Evolutionary conservation across 2,888 invertebrate species (phyloP), one percentile per base, ranked within the genome.

Genomic region (Metalampra italica): DNA sequence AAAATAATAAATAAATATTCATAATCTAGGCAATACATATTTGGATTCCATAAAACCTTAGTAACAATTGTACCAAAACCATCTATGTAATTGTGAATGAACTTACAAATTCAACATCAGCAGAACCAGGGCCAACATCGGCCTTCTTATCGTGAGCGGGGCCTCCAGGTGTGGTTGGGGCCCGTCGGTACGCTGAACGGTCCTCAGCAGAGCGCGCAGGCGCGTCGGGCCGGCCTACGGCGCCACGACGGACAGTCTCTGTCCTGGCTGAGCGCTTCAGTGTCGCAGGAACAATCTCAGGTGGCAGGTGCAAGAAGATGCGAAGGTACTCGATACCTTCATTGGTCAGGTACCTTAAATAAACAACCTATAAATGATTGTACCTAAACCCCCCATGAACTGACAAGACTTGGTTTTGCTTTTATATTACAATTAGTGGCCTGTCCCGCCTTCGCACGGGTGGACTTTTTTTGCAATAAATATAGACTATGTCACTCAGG

Each of bases 211-310:
- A 92, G 71, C 95, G 93, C 56, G 94, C 93, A 14, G 94, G 91
- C 36, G 92, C 92, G 39, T 94, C 91, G 0, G 93, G 92, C 56
- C 96, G 94, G 57, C 88, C 85, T 13, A 92, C 91, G 3, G 92
- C 90, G 54, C 96, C 92, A 46, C 96, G 94, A 50, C 97, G 92
- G 32, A 94, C 94, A 2, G 97, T 93, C 81, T 98, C 98, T 3
- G 96, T 92, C 59, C 97, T 92, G 9, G 94, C 93, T 64, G 97
- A 97, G 57, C 97, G 93, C 90, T 98, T 99, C 60, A 99, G 91
- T 0, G 99, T 99, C 1, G 98, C 95, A 37, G 99, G 99, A 34
- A 99, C 98, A 86, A 99, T 99, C 92, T 99, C 99, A 56, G 98
- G 95, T 8, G 99, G 99, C 73, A 99, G 92, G 77, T 99, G 98